phyloP scores from a whole-genome alignment of 2,113 vertebrate species.

The Ammodytes marinus region DNA sequence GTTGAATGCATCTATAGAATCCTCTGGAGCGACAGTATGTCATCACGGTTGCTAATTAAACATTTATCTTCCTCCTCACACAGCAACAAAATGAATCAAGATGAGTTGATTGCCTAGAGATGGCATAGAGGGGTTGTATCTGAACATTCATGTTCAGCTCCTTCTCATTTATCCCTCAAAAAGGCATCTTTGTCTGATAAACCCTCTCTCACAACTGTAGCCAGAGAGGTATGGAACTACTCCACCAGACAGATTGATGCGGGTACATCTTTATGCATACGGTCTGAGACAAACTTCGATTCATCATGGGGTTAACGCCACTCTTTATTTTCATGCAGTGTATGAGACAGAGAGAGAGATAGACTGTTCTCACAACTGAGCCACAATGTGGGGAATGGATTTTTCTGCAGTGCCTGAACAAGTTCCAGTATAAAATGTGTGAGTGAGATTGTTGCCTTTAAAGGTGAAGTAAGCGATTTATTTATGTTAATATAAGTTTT shows the following conservation, averaged over 20 bases:
- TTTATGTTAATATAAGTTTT: too few relatives aligned
- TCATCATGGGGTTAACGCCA: conserved; percentile 40
- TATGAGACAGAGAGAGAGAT: conserved; percentile 21
- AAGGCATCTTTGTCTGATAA: conserved; percentile 72
- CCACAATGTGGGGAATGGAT: conserved; percentile 16
- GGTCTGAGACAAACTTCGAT: conserved; percentile 56
- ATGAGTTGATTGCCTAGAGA: conserved; percentile 27
- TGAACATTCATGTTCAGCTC: conserved; percentile 44
- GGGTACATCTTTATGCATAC: conserved; percentile 45
- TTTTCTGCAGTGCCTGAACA: conserved; percentile 15
- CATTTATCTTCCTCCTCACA: conserved; percentile 55
- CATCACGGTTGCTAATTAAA: conserved; percentile 56
- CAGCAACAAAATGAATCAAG: conserved; percentile 45
- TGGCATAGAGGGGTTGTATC: background rate
- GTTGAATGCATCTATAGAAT: conserved; percentile 8
- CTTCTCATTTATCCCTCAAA: conserved; percentile 54
- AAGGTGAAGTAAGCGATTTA: too few relatives aligned
- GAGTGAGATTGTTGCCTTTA: background rate
- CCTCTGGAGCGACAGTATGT: conserved; percentile 1
- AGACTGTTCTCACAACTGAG: conserved; percentile 10
- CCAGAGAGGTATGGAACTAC: conserved; percentile 30
- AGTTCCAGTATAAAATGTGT: conserved; percentile 15
- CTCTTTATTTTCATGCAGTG: conserved; percentile 50
- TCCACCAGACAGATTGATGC: conserved; percentile 1
- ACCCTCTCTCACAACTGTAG: conserved; percentile 54